Evolutionary conservation across 2,113 vertebrate genomes (phyloP).

Genomic region (Grantiella picta): DNA sequence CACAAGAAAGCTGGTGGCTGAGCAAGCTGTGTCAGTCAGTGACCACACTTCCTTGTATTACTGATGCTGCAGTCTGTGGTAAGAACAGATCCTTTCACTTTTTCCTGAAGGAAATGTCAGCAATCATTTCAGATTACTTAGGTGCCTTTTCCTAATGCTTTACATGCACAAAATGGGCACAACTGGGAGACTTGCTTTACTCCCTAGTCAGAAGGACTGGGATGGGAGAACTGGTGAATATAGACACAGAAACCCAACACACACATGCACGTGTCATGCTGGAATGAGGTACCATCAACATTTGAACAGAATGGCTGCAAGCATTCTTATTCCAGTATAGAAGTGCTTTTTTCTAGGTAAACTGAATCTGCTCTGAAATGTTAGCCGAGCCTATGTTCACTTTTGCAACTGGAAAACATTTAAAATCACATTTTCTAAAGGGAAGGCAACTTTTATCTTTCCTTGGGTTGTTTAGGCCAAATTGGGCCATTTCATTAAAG

Average conservation of each 20-base stretch:
- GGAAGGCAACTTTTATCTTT: background rate
- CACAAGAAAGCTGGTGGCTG: background rate
- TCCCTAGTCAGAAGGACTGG: background rate
- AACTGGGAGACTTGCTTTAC: background rate
- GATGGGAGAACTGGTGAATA: background rate
- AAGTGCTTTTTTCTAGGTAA: background rate
- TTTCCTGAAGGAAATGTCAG: background rate
- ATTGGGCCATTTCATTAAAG: background rate
- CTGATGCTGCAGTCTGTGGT: background rate
- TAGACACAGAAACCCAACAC: background rate
- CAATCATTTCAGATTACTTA: background rate
- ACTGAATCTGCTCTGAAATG: background rate
- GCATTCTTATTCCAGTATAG: background rate
- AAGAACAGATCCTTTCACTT: background rate
- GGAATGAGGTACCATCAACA: background rate
- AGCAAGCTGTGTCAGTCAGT: background rate
- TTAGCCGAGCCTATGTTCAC: background rate
- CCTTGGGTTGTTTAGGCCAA: background rate
- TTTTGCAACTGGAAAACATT: background rate
- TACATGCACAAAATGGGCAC: background rate
- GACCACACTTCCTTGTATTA: fast-evolving
- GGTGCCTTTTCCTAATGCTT: background rate
- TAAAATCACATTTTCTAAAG: background rate
- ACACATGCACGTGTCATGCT: background rate
- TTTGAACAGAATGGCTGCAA: background rate